These are phyloP conservation scores for Temnothorax nylanderi DNA, from an alignment of 1,140 invertebrate species.

Conservation along the genomic window DNA sequence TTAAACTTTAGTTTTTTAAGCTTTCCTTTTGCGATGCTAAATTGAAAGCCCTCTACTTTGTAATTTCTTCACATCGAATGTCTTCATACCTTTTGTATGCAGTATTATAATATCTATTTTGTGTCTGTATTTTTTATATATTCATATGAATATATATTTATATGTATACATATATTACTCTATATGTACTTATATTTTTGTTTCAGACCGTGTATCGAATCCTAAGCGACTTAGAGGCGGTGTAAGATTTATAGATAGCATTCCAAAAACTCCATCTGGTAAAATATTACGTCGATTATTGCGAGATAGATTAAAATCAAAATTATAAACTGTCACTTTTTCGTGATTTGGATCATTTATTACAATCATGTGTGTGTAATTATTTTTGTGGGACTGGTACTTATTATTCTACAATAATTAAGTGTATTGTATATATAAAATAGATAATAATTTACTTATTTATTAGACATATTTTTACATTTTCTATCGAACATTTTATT, in stretches of 20 bases:
- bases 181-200: neutral
- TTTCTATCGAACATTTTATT: neutral
- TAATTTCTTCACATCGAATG: neutral
- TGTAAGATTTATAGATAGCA: conserved; percentile 87
- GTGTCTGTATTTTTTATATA: neutral
- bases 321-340: conserved; percentile 64
- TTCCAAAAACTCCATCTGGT: conserved; percentile 89
- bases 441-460: neutral
- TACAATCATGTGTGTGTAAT: neutral
- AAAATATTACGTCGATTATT: conserved; percentile 89
- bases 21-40: neutral
- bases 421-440: neutral
- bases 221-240: conserved; percentile 87
- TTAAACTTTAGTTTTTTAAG: neutral
- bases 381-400: neutral
- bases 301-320: conserved; percentile 78
- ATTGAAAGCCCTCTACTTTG: neutral
- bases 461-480: neutral
- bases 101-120: neutral
- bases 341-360: neutral
- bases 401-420: neutral
- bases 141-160: neutral
- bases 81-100: neutral
- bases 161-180: neutral
- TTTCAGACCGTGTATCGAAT: conserved; percentile 80